Evolutionary conservation across 2,888 invertebrate species (phyloP).

Genomic region (Synanthedon tipuliformis): DNA sequence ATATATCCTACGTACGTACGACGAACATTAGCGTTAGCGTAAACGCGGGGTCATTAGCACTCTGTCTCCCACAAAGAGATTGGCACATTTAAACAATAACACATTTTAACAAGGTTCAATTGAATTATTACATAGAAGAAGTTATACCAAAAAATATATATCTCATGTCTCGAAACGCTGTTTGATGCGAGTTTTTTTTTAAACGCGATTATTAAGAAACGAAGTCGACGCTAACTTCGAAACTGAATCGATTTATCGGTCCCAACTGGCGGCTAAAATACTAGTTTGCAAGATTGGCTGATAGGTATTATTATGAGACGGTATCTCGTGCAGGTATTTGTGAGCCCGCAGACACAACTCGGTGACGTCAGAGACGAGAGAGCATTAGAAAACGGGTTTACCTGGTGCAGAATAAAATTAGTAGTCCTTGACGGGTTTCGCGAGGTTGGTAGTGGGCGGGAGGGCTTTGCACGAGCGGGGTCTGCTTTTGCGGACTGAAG

Average conservation of each 20-base stretch:
- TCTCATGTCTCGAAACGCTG: no score
- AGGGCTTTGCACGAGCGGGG: conserved; percentile 14
- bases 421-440: conserved; percentile 48
- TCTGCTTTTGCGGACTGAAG: conserved; percentile 3
- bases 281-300: no score
- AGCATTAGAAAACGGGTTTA: conserved; percentile 50
- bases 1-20: no score
- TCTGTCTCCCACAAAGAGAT: conserved; percentile 33
- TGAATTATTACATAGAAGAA: neutral
- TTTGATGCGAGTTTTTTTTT: no score
- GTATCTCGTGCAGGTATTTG: neutral
- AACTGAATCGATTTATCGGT: no score
- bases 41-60: conserved; percentile 39
- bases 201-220: no score
- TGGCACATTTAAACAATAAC: conserved; percentile 14
- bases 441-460: conserved; percentile 45
- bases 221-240: no score
- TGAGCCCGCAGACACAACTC: conserved; percentile 1
- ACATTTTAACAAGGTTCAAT: conserved; percentile 4
- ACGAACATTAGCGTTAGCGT: conserved; percentile 9
- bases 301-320: no score
- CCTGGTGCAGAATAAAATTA: conserved; percentile 49
- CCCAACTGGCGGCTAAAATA: no score
- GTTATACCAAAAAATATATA: no score
- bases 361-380: conserved; percentile 22